Evolutionary conservation across 2,888 invertebrate species (phyloP).

Genomic region (Parascotia fuliginaria): DNA sequence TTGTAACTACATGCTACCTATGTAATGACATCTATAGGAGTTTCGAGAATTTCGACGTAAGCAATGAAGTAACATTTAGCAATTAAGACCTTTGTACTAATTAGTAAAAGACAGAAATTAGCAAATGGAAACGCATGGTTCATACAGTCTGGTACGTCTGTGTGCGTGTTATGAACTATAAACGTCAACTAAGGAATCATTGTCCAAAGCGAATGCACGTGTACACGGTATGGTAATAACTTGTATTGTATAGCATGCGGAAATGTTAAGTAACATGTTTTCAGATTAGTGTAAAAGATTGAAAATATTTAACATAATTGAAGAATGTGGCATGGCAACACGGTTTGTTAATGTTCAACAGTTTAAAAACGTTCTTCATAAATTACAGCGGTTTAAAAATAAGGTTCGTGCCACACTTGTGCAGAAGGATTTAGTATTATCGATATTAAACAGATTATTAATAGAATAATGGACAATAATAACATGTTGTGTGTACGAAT

Average conservation of each 20-base stretch:
- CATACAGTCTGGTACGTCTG: not conserved
- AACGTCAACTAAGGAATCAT: constrained; percentile 3
- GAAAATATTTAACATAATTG: constrained; percentile 1
- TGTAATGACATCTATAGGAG: constrained; percentile 13
- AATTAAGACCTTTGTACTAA: no score
- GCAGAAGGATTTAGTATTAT: no score
- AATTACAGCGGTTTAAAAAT: not conserved
- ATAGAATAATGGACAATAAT: no score
- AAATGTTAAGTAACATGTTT: constrained; percentile 6
- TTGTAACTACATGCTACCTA: constrained; percentile 12
- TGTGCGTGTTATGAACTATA: not conserved
- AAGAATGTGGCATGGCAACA: constrained; percentile 1
- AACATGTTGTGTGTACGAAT: no score
- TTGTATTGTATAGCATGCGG: constrained; percentile 3
- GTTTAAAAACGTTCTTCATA: not conserved
- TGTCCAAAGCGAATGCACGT: constrained; percentile 7
- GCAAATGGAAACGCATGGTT: not conserved
- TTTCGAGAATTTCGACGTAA: not conserved
- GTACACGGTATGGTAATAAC: constrained; percentile 8
- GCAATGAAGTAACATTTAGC: no score
- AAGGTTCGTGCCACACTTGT: not conserved
- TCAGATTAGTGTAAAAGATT: not conserved
- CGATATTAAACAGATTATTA: no score
- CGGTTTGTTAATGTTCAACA: not conserved
- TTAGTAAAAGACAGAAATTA: not conserved